Evolutionary conservation across 2,113 vertebrate species (phyloP).

Genomic region (Oncorhynchus tshawytscha): DNA sequence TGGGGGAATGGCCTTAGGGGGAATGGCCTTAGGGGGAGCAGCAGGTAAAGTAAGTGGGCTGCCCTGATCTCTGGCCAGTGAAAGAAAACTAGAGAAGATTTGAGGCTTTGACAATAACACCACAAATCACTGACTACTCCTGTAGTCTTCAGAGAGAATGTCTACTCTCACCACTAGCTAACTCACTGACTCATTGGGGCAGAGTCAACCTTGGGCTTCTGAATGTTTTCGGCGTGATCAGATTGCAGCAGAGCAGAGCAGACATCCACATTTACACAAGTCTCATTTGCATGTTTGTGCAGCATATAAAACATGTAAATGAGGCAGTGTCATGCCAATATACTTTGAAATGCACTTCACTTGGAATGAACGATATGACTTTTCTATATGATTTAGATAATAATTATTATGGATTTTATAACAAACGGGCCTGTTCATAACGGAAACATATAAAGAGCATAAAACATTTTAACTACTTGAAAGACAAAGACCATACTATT

Average conservation of each 20-base stretch:
- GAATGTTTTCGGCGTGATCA: constrained; percentile 21
- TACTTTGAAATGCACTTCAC: neutral
- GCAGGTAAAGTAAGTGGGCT: neutral
- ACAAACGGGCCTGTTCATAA: constrained; percentile 12
- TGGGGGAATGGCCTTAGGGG: no score
- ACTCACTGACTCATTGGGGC: neutral
- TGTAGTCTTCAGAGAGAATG: constrained; percentile 8
- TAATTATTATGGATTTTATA: neutral
- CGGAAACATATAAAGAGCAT: neutral
- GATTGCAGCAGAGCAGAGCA: neutral
- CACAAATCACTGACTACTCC: constrained; percentile 37
- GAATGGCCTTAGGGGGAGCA: no score
- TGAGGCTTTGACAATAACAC: constrained; percentile 33
- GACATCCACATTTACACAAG: constrained; percentile 50
- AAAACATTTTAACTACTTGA: neutral
- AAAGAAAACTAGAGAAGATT: constrained; percentile 37
- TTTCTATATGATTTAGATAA: neutral
- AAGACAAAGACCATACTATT: no score
- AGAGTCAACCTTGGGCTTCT: neutral
- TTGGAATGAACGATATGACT: neutral
- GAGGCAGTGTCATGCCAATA: neutral
- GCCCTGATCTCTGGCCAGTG: constrained; percentile 41
- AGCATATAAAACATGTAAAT: neutral
- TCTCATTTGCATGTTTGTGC: constrained; percentile 46
- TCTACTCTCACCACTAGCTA: no score